Evolutionary conservation across 2,888 invertebrate species (phyloP).

Genomic region (Agrilus mali): DNA sequence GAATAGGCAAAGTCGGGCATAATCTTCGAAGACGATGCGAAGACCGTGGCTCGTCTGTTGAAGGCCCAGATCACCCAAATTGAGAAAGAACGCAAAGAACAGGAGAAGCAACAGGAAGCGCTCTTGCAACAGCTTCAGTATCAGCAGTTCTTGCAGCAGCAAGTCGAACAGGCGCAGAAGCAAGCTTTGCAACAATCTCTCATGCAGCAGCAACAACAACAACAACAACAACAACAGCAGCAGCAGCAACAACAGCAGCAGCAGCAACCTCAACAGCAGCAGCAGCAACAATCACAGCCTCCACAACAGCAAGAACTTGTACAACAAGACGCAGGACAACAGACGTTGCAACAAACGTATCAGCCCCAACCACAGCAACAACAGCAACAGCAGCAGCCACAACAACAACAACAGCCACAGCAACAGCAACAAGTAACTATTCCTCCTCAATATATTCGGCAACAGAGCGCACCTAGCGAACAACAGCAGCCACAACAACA

Average conservation of each 20-base stretch:
- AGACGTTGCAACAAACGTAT: conserved; percentile 4
- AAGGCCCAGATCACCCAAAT: conserved; percentile 76
- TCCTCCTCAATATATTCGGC: background rate
- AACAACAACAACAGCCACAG: conserved; percentile 39
- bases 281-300: conserved; percentile 15
- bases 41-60: conserved; percentile 81
- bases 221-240: conserved; percentile 5
- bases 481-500: conserved; percentile 12
- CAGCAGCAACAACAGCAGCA: conserved; percentile 12
- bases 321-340: conserved; percentile 4
- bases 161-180: conserved; percentile 45
- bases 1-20: conserved; percentile 72
- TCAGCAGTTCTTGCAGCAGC: conserved; percentile 43
- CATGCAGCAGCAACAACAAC: background rate
- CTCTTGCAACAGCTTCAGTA: conserved; percentile 43
- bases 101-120: conserved; percentile 32
- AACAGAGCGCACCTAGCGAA: conserved; percentile 10
- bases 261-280: conserved; percentile 11
- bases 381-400: conserved; percentile 21
- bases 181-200: conserved; percentile 35
- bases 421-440: conserved; percentile 14
- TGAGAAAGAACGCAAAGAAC: conserved; percentile 46
- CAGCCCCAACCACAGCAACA: conserved; percentile 7
- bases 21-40: conserved; percentile 89
- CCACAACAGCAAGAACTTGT: conserved; percentile 12